Base-by-base conservation (phyloP, 2,888 invertebrate species). In the Eubasilissa splendida region DNA sequence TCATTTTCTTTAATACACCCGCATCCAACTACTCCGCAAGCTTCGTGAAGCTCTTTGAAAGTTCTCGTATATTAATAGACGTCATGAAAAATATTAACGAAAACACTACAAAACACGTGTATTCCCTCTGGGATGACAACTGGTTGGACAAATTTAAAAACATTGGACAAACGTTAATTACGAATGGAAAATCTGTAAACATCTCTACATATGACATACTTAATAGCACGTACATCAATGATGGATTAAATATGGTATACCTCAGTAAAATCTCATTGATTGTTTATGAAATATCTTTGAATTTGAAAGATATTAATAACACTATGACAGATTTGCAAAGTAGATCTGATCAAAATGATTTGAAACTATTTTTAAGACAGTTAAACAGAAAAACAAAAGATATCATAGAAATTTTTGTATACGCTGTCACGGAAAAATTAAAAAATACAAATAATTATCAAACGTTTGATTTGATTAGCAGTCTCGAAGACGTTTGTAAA, bases 1-100 rank as follows among this genome's bases (percentile, higher is more conserved):
- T 80, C 74, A 59, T 85, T 22, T 85, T 84, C 77, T 84, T 83
- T 68, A 83, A 83, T 54, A 77, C 76, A 33, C 83, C 84, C 1
- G 79, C 79, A 8, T 74, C 76, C 31, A 80, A 76, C 59, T 83
- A 78, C 58, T 80, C 79, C 4, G 81, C 75, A 42, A 84, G 76
- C 12, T 84, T 84, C 33, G 80, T 80, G 53, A 63, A 80, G 33
- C 66, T 84, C 4, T 78, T 76, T 9, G 83, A 84, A 42, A 79
- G 79, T n/a, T 42, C 80, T 2, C 14, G 78, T 7, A 70, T 70
- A 9, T 70, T 84, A 56, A 77, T 78, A 31, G 68, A 79, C 5
- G 77, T 80, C 10, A 77, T 84, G 68, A 33, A 53, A 4, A 68
- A 79, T 10, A 33, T 79, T 2, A 59, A 83, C 12, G 60, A 74